A percentile compares a stretch with the other conserved stretches of the same genome.
Evolutionary conservation across 2,797 vertebrate species (phyloP).

Genomic region (Catharus ustulatus): DNA sequence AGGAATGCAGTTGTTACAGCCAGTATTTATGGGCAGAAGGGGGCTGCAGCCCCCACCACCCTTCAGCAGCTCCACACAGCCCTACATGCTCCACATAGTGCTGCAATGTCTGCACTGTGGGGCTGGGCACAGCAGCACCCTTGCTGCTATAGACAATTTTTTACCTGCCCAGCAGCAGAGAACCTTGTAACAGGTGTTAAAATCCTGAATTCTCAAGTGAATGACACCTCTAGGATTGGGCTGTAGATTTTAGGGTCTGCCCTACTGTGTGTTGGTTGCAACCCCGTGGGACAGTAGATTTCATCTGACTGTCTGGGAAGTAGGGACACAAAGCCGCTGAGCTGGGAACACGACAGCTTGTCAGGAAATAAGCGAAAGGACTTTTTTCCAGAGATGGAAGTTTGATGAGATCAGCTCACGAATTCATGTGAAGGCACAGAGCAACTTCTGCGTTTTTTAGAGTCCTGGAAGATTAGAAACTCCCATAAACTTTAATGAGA

Average conservation of each 20-base stretch:
- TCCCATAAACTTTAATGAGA: conserved; percentile 16
- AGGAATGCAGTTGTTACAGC: background rate
- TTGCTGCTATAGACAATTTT: accelerated
- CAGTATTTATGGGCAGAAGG: background rate
- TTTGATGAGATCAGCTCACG: background rate
- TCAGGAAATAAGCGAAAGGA: background rate
- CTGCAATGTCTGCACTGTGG: background rate
- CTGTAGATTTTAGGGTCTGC: background rate
- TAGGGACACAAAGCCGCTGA: background rate
- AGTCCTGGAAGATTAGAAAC: background rate
- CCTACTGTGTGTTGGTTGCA: accelerated
- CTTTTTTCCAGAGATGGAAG: background rate
- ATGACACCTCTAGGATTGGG: background rate
- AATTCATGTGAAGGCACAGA: background rate
- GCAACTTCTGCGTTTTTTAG: background rate
- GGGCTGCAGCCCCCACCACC: accelerated
- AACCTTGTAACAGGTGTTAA: accelerated
- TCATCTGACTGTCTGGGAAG: background rate
- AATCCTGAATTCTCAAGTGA: background rate
- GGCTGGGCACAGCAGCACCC: background rate
- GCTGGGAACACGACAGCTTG: background rate
- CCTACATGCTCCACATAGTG: accelerated
- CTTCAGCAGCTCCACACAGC: background rate
- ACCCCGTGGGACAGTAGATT: background rate
- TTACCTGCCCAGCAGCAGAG: background rate